Base-by-base conservation (phyloP, 2,113 vertebrate genomes). In the Notiomystis cincta region DNA sequence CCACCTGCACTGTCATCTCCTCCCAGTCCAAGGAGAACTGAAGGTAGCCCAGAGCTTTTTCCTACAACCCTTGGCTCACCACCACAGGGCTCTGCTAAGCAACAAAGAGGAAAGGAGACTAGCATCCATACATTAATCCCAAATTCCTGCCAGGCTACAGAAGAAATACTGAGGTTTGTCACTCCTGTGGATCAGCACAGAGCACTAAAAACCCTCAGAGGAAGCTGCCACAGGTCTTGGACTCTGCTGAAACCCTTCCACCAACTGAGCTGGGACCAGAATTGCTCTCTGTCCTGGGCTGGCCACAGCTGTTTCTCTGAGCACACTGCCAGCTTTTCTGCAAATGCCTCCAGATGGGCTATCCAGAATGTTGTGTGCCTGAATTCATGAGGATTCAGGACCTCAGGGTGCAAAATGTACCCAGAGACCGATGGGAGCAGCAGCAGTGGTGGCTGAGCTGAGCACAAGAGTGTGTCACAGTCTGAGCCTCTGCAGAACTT, bases 351-450 rank as follows among this genome's bases (percentile, higher is more conserved):
- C 64, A 73, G 51, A n/a, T 66, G 82, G 62, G 33, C 51, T 44
- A n/a, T 54, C 70, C 66, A 85, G 82, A 91, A 53, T 80, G 86
- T 79, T 44, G 33, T 66, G n/a, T 3, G 6, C 33, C n/a, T 28
- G 30, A 54, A 72, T 85, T 77, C 80, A 61, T 80, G 66, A 87
- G 38, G 54, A 73, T 66, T 82, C 24, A 66, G 66, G 27, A 87
- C 70, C 54, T 82, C 2, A 1, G 45, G 71, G 71, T 91, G 54
- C 17, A 69, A 80, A 70, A 66, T 31, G 5, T 45, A 20, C 53
- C 33, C 9, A 15, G 81, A 84, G 51, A 70, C 6, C 0, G 7
- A 38, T 1, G 0, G 0, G 21, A 83, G 35, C 2, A 3, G 61
- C 37, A 87, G 30, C 30, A 69, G 1, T 13, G 53, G 38, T 0